phyloP scores from a whole-genome alignment of 2,888 invertebrate species.

The Tillus elongatus region DNA sequence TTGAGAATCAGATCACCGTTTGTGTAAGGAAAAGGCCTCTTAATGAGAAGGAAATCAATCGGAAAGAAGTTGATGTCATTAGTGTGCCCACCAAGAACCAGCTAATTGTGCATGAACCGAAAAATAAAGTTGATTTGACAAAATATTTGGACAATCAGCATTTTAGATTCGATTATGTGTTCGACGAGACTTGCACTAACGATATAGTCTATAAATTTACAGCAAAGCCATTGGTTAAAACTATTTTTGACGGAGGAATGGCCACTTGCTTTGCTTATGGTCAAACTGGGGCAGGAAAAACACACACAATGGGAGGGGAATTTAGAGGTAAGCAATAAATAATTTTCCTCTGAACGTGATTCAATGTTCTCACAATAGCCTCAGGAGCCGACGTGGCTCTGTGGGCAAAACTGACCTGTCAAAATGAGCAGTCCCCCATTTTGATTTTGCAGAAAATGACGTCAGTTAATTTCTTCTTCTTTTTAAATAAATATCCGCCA shows the following conservation, averaged over 20 bases:
- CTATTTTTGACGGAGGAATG: conserved; percentile 98
- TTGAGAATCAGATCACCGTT: conserved; percentile 95
- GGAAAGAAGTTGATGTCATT: conserved; percentile 92
- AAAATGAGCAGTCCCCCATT: neutral
- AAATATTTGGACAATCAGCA: conserved; percentile 97
- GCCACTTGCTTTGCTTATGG: conserved; percentile 99
- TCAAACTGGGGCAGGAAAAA: conserved; percentile 95
- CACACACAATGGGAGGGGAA: conserved; percentile 99
- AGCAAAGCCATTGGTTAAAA: conserved; percentile 95
- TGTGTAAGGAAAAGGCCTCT: conserved; percentile 95
- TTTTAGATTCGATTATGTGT: conserved; percentile 97
- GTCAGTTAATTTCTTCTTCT: too few relatives aligned
- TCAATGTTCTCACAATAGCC: conserved; percentile 11
- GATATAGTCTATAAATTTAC: conserved; percentile 97
- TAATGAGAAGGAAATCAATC: conserved; percentile 77
- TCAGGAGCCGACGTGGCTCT: neutral
- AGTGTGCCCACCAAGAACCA: conserved; percentile 85
- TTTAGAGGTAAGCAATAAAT: conserved; percentile 76
- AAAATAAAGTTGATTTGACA: conserved; percentile 93
- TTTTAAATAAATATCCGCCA: too few relatives aligned
- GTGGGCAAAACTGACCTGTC: neutral
- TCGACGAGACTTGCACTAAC: conserved; percentile 91
- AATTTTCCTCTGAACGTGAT: conserved; percentile 44
- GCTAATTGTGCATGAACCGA: conserved; percentile 85
- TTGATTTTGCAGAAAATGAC: too few relatives aligned